Base-by-base conservation (phyloP, 2,888 invertebrate species). In the Xylota segnis region DNA sequence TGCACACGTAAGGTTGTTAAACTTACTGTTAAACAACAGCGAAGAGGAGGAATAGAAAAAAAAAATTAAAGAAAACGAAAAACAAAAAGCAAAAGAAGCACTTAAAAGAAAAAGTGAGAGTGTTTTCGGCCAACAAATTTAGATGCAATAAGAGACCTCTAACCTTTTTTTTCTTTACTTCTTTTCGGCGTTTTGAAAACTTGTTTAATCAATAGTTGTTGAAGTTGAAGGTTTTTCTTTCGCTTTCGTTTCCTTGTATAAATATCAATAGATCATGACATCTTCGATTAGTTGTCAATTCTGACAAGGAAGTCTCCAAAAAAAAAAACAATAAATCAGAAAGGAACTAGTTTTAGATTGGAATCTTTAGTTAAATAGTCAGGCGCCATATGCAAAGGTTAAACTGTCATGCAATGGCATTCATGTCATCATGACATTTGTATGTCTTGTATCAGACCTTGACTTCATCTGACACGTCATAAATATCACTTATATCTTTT, bases 1-100 rank as follows among this genome's bases (percentile, higher is more conserved):
- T 61, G 77, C 50, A 52, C 59, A 70, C 52, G 77, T 52, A 77
- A 77, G 77, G 77, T 77, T 68, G 76, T 52, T 77, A 77, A 77
- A 77, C 76, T 59, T 43, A 75, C 63, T 37, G 47, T 34, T 45
- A 45, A 56, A 45, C 43, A 58, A 58, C 16, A 58, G 16, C 12
- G 37, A 9, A 45, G 16, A 29, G 50, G 14, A n/a, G 40, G 18
- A 54, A 16, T 37, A 68, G 37, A 43, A 54, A 54, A 23, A 47
- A 54, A n/a, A n/a, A n/a, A n/a, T n/a, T n/a, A n/a, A 66, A 14
- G 23, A 52, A 10, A 43, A 27, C 7, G 32, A 52, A 34, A 37
- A 52, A n/a, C n/a, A n/a, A 29, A 29, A 40, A 72, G 63, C 2
- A 23, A 34, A 32, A 45, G 12, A 27, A 70, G 16, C 16, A 61